Base-by-base conservation (phyloP, 2,888 invertebrate genomes). In the Ophion ventricosus region DNA sequence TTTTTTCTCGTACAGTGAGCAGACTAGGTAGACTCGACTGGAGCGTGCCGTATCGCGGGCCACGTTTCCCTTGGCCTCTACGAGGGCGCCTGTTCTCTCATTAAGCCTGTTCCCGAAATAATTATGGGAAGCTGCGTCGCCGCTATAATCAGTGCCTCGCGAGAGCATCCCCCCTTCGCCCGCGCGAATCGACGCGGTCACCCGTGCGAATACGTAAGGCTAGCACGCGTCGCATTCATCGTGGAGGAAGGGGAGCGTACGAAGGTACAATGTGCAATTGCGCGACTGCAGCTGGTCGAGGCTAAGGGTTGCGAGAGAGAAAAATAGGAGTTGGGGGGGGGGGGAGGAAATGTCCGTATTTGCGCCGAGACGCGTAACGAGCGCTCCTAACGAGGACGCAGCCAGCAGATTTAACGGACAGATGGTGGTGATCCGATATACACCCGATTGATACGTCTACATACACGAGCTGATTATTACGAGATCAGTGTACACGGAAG, bases 361-460 rank as follows among this genome's bases (percentile, higher is more conserved):
- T 81, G 85, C 78, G 69, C 74, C 74, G 85, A 85, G 87, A 88
- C 89, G 88, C 89, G 89, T 91, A 92, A 92, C 91, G 92, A 92
- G 92, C 91, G 90, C 90, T 82, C 91, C 91, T 92, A 92, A 92
- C 92, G 92, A 92, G 92, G 90, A 90, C 87, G 90, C 64, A 25
- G 64, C 56, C 64, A 85, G 89, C 90, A 91, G 92, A 92, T 92
- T 92, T 92, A 91, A 92, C 90, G 92, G 91, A 87, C 92, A 91
- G 92, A 92, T 91, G 92, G 90, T 91, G 91, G 91, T 92, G 91
- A 91, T 92, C 89, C 91, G 91, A 91, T 91, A 90, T 91, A 88
- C 90, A 88, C 90, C 88, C 91, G 92, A 91, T 90, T 92, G 91
- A 91, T 92, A 91, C 89, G 87, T 74, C 86, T 49, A 14, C 49